Evolutionary conservation across 2,113 vertebrate genomes (phyloP).

Genomic region (Morone chrysops): DNA sequence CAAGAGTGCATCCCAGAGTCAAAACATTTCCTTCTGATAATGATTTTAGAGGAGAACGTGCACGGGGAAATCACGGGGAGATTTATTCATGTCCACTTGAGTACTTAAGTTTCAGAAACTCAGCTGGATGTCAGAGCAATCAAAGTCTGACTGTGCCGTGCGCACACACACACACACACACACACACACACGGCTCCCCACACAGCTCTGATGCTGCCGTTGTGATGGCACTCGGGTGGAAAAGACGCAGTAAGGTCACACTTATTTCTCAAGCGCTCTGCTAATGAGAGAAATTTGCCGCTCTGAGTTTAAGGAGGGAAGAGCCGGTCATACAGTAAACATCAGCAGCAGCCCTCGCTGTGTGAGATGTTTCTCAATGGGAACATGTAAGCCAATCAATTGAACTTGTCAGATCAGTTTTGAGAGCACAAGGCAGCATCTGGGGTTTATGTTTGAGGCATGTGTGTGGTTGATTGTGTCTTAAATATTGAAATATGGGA

Average conservation of each 20-base stretch:
- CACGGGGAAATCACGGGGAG: conserved; percentile 34
- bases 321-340: conserved; percentile 61
- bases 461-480: conserved; percentile 27
- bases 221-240: conserved; percentile 33
- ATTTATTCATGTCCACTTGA: conserved; percentile 56
- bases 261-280: conserved; percentile 54
- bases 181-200: background rate
- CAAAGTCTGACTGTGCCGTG: background rate
- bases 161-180: background rate
- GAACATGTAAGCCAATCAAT: conserved; percentile 69
- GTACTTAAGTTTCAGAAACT: conserved; percentile 57
- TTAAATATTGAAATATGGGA: conserved; percentile 30
- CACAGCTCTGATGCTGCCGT: conserved; percentile 1
- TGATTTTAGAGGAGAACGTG: conserved; percentile 43
- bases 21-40: conserved; percentile 72
- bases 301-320: conserved; percentile 42
- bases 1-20: conserved; percentile 63
- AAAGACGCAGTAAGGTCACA: conserved; percentile 58
- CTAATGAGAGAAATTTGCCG: conserved; percentile 71
- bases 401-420: conserved; percentile 43
- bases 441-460: conserved; percentile 40
- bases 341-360: conserved; percentile 43
- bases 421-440: conserved; percentile 49
- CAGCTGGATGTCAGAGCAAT: conserved; percentile 42
- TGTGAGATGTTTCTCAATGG: conserved; percentile 73